Percentiles rank a stretch among this genome's conserved stretches.
These are phyloP conservation scores for Oxyura jamaicensis DNA, from an alignment of 2,113 vertebrate genomes.

Conservation along the genomic window DNA sequence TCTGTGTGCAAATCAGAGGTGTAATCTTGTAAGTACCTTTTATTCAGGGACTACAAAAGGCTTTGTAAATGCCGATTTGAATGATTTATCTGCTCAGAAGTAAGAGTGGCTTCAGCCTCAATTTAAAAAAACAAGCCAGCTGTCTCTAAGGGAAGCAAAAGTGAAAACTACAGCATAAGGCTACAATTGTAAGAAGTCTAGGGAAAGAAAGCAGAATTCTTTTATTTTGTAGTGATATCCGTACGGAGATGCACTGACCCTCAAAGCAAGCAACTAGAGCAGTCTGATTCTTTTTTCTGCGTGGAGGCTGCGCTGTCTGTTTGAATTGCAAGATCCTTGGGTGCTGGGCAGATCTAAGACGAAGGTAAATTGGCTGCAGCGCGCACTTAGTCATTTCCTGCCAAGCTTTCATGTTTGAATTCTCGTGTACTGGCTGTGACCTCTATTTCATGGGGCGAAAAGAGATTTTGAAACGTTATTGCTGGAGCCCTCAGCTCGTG, in stretches of 20 bases:
- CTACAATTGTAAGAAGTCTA: background rate
- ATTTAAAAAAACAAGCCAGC: background rate
- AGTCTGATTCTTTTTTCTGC: slow-evolving; percentile 8
- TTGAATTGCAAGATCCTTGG: slow-evolving; percentile 23
- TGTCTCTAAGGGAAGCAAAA: background rate
- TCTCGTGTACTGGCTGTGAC: background rate
- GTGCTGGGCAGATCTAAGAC: slow-evolving; percentile 22
- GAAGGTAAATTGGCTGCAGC: slow-evolving; percentile 43
- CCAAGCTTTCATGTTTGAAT: slow-evolving; percentile 14
- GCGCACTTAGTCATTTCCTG: slow-evolving; percentile 61
- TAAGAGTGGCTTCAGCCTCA: background rate
- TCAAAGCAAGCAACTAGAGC: background rate
- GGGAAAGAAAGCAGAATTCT: background rate
- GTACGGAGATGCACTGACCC: background rate
- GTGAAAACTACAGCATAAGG: background rate
- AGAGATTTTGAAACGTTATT: background rate
- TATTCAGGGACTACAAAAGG: background rate
- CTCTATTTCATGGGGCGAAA: slow-evolving; percentile 34
- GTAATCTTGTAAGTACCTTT: background rate
- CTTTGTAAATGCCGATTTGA: background rate
- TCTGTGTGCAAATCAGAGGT: background rate
- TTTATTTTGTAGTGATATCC: background rate
- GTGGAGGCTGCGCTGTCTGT: background rate
- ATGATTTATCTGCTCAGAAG: background rate
- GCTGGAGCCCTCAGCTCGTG: background rate